Evolutionary conservation across 2,888 invertebrate genomes (phyloP).

Genomic region (Eristalis tenax): DNA sequence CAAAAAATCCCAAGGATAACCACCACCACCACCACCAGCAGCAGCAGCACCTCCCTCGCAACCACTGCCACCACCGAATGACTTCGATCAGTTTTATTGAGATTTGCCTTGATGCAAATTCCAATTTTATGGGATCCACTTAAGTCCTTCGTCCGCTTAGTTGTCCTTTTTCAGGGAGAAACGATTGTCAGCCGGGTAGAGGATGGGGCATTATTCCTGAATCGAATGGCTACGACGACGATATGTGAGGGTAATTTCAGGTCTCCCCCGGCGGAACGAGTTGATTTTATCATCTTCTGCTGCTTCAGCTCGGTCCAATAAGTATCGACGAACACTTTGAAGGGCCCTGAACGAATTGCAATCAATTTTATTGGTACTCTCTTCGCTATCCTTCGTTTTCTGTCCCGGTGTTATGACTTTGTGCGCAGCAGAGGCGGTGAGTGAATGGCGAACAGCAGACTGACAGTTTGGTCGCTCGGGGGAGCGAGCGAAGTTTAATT

Average conservation of each 20-base stretch:
- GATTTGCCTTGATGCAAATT: conserved; percentile 71
- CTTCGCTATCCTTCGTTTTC: not conserved
- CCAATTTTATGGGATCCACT: conserved; percentile 71
- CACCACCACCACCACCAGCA: conserved; percentile 1
- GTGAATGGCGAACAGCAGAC: not conserved
- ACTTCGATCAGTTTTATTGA: conserved; percentile 71
- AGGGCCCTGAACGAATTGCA: conserved; percentile 40
- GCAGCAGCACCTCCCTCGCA: not conserved
- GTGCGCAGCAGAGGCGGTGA: not conserved
- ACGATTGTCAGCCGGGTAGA: not conserved
- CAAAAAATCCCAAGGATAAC: conserved; percentile 41
- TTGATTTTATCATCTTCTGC: conserved; percentile 59
- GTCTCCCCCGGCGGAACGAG: conserved; percentile 12
- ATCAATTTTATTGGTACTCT: conserved; percentile 55
- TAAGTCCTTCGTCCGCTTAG: conserved; percentile 62
- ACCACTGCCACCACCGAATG: conserved; percentile 43
- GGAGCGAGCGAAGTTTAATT: conserved; percentile 31
- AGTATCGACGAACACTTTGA: conserved; percentile 42
- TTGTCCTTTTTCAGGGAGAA: conserved; percentile 50
- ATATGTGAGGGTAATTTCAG: conserved; percentile 20
- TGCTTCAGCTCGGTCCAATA: conserved; percentile 21
- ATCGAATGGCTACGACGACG: not conserved
- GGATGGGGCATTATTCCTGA: conserved; percentile 26
- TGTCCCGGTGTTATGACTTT: conserved; percentile 3
- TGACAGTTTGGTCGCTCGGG: not conserved